Evolutionary conservation across 2,797 vertebrate genomes (phyloP), one percentile per base, ranked within the genome.

Genomic region (Spondyliosoma cantharus): DNA sequence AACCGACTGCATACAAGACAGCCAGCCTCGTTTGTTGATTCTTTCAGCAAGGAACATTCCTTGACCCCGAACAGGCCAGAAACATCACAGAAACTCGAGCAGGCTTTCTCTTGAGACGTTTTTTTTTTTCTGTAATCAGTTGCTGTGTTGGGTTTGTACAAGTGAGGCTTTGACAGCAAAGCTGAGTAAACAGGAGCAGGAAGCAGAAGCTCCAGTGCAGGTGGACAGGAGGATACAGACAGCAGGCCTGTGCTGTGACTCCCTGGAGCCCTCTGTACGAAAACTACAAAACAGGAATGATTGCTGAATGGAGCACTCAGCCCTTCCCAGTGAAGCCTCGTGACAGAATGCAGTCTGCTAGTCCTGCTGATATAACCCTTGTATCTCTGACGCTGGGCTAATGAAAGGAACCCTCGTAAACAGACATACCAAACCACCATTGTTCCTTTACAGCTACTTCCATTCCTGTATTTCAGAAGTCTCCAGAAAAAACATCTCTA

Each of bases 141-240:
- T 16, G 42, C 78, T n/a, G 67, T 71, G 77, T 78, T 83, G 65
- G 29, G 82, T 83, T 90, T 85, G 86, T 85, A 37, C 77, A 78
- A 87, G 74, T 46, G 72, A 60, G 77, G 80, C 82, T 91, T 87
- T 87, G 86, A 91, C 74, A 88, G 85, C 78, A 64, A 88, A 91
- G 90, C 92, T 95, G 93, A 95, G 91, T 90, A 96, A 95, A 95
- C 93, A 95, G 81, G 82, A 82, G 77, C 90, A 93, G 93, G 92
- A 95, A 93, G 73, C 76, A 58, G 92, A 94, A 90, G 81, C 81
- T 59, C 71, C 49, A 62, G 75, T 76, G 88, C 89, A 94, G 94
- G 93, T 94, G 90, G 86, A 86, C 84, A 80, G 80, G 82, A 86
- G 78, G 75, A 80, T 78, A 88, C 78, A 83, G 84, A 90, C 80